phyloP scores from a whole-genome alignment of 1,140 invertebrate species.

The Trichonephila clavata region DNA sequence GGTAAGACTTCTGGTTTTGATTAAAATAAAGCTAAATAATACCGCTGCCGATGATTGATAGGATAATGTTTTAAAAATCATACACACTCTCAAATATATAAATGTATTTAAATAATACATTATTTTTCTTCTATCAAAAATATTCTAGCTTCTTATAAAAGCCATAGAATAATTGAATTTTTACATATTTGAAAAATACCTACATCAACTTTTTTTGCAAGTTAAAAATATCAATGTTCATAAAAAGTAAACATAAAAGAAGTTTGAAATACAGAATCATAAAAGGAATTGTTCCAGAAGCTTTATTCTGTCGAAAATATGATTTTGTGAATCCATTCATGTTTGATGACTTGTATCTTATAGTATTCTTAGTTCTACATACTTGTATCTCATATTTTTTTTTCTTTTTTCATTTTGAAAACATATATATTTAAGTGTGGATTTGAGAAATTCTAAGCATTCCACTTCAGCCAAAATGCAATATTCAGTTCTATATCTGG shows the following conservation, averaged over 20 bases:
- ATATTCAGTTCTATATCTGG: background rate
- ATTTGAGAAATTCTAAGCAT: conserved; percentile 1
- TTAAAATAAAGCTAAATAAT: too few relatives aligned
- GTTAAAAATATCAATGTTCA: background rate
- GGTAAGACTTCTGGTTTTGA: too few relatives aligned
- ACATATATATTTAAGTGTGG: background rate
- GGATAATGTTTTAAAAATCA: too few relatives aligned
- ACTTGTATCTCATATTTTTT: background rate
- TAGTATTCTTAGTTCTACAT: background rate
- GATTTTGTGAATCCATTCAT: background rate
- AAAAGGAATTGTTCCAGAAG: background rate
- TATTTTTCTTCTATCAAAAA: too few relatives aligned
- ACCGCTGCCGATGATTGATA: too few relatives aligned
- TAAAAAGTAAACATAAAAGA: background rate
- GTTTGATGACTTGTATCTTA: background rate
- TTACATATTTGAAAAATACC: too few relatives aligned
- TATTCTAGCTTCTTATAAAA: too few relatives aligned
- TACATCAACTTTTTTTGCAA: too few relatives aligned
- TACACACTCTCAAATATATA: too few relatives aligned
- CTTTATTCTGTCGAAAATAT: background rate
- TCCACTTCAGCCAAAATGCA: background rate
- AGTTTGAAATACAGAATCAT: background rate
- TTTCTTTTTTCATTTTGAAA: background rate
- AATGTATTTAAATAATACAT: too few relatives aligned
- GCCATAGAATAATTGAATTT: too few relatives aligned